Base-by-base conservation (phyloP, 2,113 vertebrate species). In the Percopsis transmontana region DNA sequence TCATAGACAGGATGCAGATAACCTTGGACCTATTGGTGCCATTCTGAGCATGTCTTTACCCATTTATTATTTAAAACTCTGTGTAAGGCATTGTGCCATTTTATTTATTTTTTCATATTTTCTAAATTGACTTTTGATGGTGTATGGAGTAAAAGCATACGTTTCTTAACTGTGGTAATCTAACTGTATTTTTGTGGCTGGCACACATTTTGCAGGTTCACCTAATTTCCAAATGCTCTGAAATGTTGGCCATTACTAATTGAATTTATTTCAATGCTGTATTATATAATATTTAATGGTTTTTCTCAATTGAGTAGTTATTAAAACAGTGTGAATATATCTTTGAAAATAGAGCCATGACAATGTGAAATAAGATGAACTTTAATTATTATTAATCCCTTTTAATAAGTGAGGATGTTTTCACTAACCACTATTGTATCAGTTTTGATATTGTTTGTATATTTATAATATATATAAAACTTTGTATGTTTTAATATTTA, bases 401-500 rank as follows among this genome's bases (percentile, higher is more conserved):
- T 71, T 69, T 42, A 72, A 7, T 47, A 39, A 10, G 59, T 69
- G 76, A 69, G 64, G 66, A 75, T 77, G 82, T 86, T 69, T 77
- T 83, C 16, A 81, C 58, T 83, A 55, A 78, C 77, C 51, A 79
- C 38, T 79, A 77, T 82, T 89, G 72, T 87, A 81, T 81, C 70
- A 67, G 66, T 83, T 85, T 83, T 79, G 58, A 72, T 81, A 59
- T 80, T 52, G 76, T 88, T 77, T 72, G 68, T 86, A 86, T 87
- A 85, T 91, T 91, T 90, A 87, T 89, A 91, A 85, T 89, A 88
- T n/a, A 91, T 12, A 1, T 38, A 1, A 42, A 60, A 16, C 60
- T 2, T 64, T 23, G 21, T 4, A 19, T 72, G 66, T 10, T 64
- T 23, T 16, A 27, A 33, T 33, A 1, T 6, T 33, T 33, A 33